Evolutionary conservation across 1,140 invertebrate genomes (phyloP), one percentile per base, ranked within the genome.

Genomic region (Drosophila ambigua): DNA sequence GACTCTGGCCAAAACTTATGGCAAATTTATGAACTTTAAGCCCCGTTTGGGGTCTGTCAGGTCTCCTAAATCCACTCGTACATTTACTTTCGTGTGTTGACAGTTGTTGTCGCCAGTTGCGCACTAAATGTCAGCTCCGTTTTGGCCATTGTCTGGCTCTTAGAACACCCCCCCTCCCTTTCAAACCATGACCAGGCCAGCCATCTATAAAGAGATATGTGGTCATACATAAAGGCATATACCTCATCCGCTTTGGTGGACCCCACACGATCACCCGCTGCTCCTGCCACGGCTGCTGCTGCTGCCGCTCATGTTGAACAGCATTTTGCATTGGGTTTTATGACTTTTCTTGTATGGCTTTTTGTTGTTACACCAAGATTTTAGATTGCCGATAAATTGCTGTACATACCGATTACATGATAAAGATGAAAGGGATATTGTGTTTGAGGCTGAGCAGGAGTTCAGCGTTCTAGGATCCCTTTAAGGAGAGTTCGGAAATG

Each of bases 11-110:
- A 76, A 46, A 65, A n/a, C 44, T 49, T 23, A 63, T 20, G 58
- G 8, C 57, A 62, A 85, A 87, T 87, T 87, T 88, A 88, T 87
- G 82, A 87, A 87, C 82, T 87, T 88, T 82, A 65, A 69, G 69
- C 76, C 79, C 62, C 43, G 26, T 15, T 43, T 55, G 15, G 57
- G 28, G 43, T 13, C 11, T 39, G 31, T 9, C 31, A 2, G 35
- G 50, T 23, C 61, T 54, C 45, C 65, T 53, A 74, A 66, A 61
- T 58, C 65, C 53, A 59, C 26, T 49, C 64, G 65, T 60, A 72
- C 82, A 88, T 88, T 87, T 87, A 82, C 82, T 88, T 87, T 87
- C 82, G 78, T 76, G 73, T 85, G 80, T 88, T 85, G 82, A 85
- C 82, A 85, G 83, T 85, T 87, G 82, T 85, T 79, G 81, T 79